Evolutionary conservation across 1,140 invertebrate species (phyloP).

Genomic region (Atta colombica): DNA sequence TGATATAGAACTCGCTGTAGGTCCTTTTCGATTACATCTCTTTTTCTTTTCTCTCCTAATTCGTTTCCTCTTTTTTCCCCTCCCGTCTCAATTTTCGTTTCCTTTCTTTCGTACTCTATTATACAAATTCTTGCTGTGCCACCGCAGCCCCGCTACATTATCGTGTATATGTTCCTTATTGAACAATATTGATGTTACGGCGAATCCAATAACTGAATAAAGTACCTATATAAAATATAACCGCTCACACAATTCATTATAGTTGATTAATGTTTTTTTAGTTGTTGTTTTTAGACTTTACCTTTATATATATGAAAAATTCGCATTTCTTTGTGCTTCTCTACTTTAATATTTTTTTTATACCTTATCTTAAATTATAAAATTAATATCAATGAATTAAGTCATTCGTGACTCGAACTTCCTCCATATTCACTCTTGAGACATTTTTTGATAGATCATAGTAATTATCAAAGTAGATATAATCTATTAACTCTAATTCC

Average conservation of each 20-base stretch:
- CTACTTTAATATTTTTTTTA: not conserved
- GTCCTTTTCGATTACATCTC: conserved; percentile 31
- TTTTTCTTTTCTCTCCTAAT: conserved; percentile 23
- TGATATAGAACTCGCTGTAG: conserved; percentile 31
- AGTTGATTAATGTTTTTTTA: not conserved
- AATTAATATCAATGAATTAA: conserved; percentile 5
- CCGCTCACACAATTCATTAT: not conserved
- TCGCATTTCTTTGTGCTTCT: not conserved
- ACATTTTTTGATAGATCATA: not conserved
- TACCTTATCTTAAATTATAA: not conserved
- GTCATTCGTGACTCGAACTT: not conserved
- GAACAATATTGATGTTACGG: conserved; percentile 9
- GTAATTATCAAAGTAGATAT: conserved; percentile 11
- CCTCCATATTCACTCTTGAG: not conserved
- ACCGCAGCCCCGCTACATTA: conserved; percentile 22
- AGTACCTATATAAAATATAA: not conserved
- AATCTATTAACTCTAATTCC: not conserved
- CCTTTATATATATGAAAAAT: not conserved
- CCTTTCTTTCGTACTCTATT: conserved; percentile 28
- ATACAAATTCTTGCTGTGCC: conserved; percentile 37
- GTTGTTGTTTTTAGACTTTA: not conserved
- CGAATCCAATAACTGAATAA: not conserved
- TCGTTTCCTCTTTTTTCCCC: not conserved
- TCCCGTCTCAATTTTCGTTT: conserved; percentile 2
- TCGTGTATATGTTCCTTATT: conserved; percentile 4